A percentile compares a stretch with the other conserved stretches of the same genome.
Evolutionary conservation across 2,113 vertebrate species (phyloP).

Genomic region (Sardina pilchardus): DNA sequence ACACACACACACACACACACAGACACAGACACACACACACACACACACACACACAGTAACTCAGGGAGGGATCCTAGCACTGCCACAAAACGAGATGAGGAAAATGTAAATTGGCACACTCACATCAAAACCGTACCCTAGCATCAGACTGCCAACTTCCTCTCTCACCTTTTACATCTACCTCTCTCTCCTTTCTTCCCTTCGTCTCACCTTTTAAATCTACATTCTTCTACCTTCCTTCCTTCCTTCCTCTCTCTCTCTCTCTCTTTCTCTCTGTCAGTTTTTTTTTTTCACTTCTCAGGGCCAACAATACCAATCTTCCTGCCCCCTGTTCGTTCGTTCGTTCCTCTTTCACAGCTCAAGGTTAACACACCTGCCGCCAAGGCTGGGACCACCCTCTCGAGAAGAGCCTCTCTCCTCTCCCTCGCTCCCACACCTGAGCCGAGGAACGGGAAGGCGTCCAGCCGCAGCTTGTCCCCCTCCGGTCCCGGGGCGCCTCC

Average conservation of each 20-base stretch:
- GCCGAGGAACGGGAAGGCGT: conserved; percentile 82
- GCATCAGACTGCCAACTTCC: neutral
- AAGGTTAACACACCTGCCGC: conserved; percentile 4
- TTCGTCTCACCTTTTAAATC: neutral
- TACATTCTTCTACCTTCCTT: conserved; percentile 1
- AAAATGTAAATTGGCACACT: neutral
- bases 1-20: neutral
- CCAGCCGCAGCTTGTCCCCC: conserved; percentile 84
- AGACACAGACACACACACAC: conserved; percentile 18
- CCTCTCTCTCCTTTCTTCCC: neutral
- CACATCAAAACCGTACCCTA: neutral
- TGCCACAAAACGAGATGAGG: neutral
- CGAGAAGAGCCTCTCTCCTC: neutral
- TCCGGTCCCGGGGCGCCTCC: conserved; percentile 72
- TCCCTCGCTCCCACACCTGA: conserved; percentile 71
- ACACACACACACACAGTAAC: conserved; percentile 22
- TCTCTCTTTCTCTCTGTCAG: neutral
- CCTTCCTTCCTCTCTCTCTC: conserved; percentile 22
- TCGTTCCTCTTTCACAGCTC: neutral
- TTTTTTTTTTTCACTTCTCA: neutral
- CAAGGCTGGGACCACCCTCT: conserved; percentile 6
- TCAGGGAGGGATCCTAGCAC: neutral
- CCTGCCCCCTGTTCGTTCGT: too few species aligned
- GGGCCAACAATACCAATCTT: too few species aligned
- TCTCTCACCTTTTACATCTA: conserved; percentile 6